Base-by-base conservation (phyloP, 2,797 vertebrate species). In the Anabas testudineus region DNA sequence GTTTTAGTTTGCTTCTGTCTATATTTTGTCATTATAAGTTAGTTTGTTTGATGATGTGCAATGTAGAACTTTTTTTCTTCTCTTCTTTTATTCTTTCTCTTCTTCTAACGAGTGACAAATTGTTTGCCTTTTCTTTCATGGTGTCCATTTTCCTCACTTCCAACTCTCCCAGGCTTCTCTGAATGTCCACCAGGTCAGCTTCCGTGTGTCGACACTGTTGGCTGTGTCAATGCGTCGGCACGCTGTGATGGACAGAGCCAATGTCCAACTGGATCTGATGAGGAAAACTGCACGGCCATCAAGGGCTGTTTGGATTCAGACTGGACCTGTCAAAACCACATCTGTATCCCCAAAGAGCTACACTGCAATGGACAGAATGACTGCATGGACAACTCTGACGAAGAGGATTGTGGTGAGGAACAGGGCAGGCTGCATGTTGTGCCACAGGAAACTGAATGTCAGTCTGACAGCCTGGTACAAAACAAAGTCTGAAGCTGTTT, bases 331-430 rank as follows among this genome's bases (percentile, higher is more conserved):
- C 84, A 49, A 65, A 97, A 97, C 81, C 57, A 58, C 10, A 81
- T 95, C 49, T 98, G 97, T 42, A 71, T 98, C 64, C 74, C 91
- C 37, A 83, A 66, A 4, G 85, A 92, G 26, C 93, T 93, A 86
- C 90, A 71, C 71, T 98, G 97, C 72, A 89, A 97, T 0, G 91
- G 94, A 4, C 36, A 90, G 0, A 78, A 97, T 0, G 92, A 97
- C 88, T 98, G 96, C 18, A 84, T 93, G 0, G 97, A 99, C 66
- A 87, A 91, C 59, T 97, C 96, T 0, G 96, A 98, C 30, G 96
- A 98, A 89, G 90, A 93, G 0, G 18, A 69, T 28, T 98, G 96
- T 1, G 95, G 90, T 90, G 59, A 90, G 87, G 0, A 8, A 51
- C 9, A 18, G 8, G 8, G 18, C 10, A 1, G 24, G 19, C 24